Base-by-base conservation (phyloP, 2,888 invertebrate species). In the Phyllotreta striolata region DNA sequence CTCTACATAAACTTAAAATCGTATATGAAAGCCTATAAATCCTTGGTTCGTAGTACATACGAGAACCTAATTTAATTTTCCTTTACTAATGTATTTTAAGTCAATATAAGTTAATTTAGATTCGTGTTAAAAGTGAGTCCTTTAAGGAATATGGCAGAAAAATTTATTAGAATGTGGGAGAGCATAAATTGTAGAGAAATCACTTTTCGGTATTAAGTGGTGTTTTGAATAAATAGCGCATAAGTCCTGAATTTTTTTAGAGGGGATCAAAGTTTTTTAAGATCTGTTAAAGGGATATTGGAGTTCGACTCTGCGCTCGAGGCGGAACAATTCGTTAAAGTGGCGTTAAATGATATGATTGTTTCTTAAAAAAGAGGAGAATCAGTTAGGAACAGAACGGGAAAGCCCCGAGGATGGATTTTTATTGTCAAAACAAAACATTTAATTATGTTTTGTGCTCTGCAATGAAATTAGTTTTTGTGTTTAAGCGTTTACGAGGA, bases 391-490 rank as follows among this genome's bases (percentile, higher is more conserved):
- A 72, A 72, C 73, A 74, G 76, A 72, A 72, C 73, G 73, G 76
- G 76, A 77, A 77, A 75, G 73, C 75, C 76, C 72, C 71, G 70
- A 74, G 75, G 73, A 76, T 74, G 74, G 69, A 76, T 77, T 75
- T 75, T 74, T 78, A 74, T 76, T 73, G 72, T 73, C 70, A 73
- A 77, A 77, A 78, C 77, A 78, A 77, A 77, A 78, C 78, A 75
- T 77, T 78, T 78, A 77, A 79, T 79, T 78, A 77, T 77, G 77
- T 79, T 79, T 78, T 78, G 77, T 77, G 76, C 76, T 74, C 73
- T 72, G 76, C 74, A 77, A 76, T 76, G 76, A 77, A 77, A 78
- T 79, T 78, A 76, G 75, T 78, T 78, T 78, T 77, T 78, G 77
- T 78, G 75, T 75, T 73, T 70, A 70, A 74, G 73, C 76, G 76